Base-by-base conservation (phyloP, 2,113 vertebrate genomes). In the Mungos mungo region DNA sequence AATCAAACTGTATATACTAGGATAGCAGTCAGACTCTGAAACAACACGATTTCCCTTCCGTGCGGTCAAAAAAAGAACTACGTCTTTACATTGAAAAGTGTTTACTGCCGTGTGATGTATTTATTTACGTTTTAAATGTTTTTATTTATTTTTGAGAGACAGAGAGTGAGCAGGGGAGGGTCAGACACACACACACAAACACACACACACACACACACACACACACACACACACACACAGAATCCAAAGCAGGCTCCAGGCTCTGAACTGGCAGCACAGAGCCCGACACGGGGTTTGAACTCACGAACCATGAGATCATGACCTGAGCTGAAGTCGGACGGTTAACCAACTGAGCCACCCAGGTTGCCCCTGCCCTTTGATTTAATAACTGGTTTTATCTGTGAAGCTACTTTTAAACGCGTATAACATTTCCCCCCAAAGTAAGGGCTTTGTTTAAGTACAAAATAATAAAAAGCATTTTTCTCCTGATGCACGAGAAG, bases 101-200 rank as follows among this genome's bases (percentile, higher is more conserved):
- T 92, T 98, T 93, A 80, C 50, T 81, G 29, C 84, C 71, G 68
- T 97, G 95, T 77, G 54, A 83, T 88, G 94, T 90, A 95, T 50
- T 50, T 50, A 47, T 47, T 47, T 47, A 10, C 10, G 45, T 50
- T 50, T 50, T 50, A 1, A 50, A 50, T 50, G 50, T 50, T 50
- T 50, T 50, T 50, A 50, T 50, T 50, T 50, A 50, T 50, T 50
- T 50, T 50, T 50, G 50, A 50, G 50, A 50, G 50, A 50, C 50
- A 50, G 50, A 50, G 50, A 50, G 50, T 50, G 50, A 14, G 50
- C 50, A 50, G 13, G 50, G 50, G 12, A 50, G 13, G 13, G 50
- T 12, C 50, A 50, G 12, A 50, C 11, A 50, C 1, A 50, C 47
- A 50, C 47, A 50, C 47, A 41, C 38, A 41, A 3, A 41, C 38